Evolutionary conservation across 92 coral and sea anemone species (phyloP).

Genomic region (Siderastrea siderea): DNA sequence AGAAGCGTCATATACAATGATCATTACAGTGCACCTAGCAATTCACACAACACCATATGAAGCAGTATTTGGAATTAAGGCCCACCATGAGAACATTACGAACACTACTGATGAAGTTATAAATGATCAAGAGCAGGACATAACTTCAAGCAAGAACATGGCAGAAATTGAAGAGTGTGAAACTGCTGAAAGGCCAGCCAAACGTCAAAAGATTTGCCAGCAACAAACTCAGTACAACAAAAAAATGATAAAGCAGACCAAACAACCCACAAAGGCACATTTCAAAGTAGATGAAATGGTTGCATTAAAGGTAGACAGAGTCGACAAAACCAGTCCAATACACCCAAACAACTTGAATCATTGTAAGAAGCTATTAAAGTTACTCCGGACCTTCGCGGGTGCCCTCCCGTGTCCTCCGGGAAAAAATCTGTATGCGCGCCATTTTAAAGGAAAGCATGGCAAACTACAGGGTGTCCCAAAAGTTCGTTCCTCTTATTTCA

Average conservation of each 20-base stretch:
- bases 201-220: background rate
- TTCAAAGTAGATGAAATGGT: constrained; percentile 13
- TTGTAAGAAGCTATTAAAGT: too few relatives aligned
- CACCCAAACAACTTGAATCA: constrained; percentile 8
- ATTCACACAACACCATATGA: constrained; percentile 9
- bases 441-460: too few relatives aligned
- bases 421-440: too few relatives aligned
- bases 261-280: background rate
- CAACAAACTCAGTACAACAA: constrained; percentile 8
- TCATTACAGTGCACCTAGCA: constrained; percentile 3
- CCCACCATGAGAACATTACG: background rate
- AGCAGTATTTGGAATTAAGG: constrained; percentile 24
- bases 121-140: too few relatives aligned
- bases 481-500: too few relatives aligned
- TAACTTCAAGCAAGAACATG: background rate
- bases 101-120: background rate
- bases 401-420: too few relatives aligned
- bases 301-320: constrained; percentile 30
- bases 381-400: too few relatives aligned
- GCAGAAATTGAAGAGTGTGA: background rate
- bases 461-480: too few relatives aligned
- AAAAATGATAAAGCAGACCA: constrained; percentile 8
- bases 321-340: constrained; percentile 22
- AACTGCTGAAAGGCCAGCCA: constrained; percentile 3
- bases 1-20: background rate